Evolutionary conservation across 1,140 invertebrate species (phyloP).

Genomic region (Harlomillsia oculata): DNA sequence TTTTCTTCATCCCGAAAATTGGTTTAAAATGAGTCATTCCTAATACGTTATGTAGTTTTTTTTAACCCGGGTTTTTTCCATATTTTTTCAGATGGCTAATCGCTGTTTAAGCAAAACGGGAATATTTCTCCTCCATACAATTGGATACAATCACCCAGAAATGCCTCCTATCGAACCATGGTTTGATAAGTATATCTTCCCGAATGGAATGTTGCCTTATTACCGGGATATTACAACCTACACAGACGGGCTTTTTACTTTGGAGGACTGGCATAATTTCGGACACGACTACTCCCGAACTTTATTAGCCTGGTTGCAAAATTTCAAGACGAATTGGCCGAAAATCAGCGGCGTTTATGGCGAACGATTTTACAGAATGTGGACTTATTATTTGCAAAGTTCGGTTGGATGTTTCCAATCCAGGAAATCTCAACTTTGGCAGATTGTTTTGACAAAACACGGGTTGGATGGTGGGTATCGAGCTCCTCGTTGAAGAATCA

Average conservation of each 20-base stretch:
- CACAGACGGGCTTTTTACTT: slow-evolving; percentile 16
- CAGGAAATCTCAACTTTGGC: slow-evolving; percentile 2
- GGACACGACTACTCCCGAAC: slow-evolving; percentile 8
- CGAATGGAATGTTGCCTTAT: slow-evolving; percentile 18
- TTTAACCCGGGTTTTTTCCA: slow-evolving; percentile 11
- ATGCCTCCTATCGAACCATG: slow-evolving; percentile 12
- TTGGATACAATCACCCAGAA: slow-evolving; percentile 5
- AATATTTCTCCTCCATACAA: slow-evolving; percentile 5
- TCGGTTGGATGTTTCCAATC: not conserved
- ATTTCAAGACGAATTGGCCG: slow-evolving; percentile 8
- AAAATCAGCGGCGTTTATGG: not conserved
- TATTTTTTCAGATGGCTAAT: slow-evolving; percentile 10
- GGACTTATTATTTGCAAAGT: slow-evolving; percentile 6
- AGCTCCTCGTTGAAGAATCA: not conserved
- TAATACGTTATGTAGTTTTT: no score
- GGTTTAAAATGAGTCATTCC: no score
- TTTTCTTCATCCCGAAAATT: no score
- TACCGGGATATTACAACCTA: slow-evolving; percentile 3
- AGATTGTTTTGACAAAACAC: slow-evolving; percentile 8
- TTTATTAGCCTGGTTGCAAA: slow-evolving; percentile 2
- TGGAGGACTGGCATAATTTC: slow-evolving; percentile 28
- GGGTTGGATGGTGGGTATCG: not conserved
- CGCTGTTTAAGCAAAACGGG: slow-evolving; percentile 10
- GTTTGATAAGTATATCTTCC: slow-evolving; percentile 27
- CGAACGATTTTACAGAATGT: slow-evolving; percentile 16